phyloP scores from a whole-genome alignment of 2,797 vertebrate genomes.

The Novumbra hubbsi region DNA sequence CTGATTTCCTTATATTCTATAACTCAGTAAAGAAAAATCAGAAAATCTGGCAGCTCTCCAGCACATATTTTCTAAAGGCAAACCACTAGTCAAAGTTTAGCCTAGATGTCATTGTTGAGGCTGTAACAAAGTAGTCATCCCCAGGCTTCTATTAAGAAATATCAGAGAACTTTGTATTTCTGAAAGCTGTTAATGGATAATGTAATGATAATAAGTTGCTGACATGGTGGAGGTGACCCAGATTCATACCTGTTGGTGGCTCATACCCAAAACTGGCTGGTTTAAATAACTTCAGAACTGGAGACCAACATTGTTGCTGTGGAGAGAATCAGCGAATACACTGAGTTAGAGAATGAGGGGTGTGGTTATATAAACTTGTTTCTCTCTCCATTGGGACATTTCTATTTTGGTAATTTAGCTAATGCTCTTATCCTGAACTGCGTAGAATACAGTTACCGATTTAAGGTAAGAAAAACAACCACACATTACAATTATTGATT shows the following conservation, averaged over 20 bases:
- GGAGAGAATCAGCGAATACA: constrained; percentile 89
- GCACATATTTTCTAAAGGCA: no score
- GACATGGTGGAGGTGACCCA: background rate
- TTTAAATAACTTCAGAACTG: constrained; percentile 85
- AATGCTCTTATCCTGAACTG: no score
- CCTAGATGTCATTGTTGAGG: background rate
- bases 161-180: background rate
- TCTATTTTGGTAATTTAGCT: no score
- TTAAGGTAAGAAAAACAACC: no score
- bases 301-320: constrained; percentile 96
- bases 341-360: constrained; percentile 85
- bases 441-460: no score
- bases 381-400: no score
- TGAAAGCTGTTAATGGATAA: background rate
- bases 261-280: constrained; percentile 94
- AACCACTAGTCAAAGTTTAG: no score
- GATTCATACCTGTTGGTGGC: constrained; percentile 78
- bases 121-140: background rate
- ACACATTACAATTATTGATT: no score
- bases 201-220: background rate
- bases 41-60: no score
- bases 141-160: background rate
- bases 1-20: no score
- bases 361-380: background rate
- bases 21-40: no score